phyloP scores from a whole-genome alignment of 2,888 invertebrate genomes.

The Augochlorella aurata region DNA sequence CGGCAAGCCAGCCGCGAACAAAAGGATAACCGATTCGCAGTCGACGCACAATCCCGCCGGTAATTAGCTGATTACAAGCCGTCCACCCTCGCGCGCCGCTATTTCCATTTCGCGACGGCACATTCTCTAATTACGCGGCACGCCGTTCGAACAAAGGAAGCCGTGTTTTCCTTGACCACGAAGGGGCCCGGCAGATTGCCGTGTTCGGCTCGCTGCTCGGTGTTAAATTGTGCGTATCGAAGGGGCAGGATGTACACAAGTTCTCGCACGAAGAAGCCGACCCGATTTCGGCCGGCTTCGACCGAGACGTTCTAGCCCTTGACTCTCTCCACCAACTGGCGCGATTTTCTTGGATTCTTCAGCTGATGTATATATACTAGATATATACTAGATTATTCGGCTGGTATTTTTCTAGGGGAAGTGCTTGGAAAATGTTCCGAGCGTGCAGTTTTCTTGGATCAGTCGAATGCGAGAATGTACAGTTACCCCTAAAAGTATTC shows the following conservation, averaged over 20 bases:
- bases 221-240: slow-evolving; percentile 33
- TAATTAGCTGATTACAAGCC: slow-evolving; percentile 62
- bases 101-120: slow-evolving; percentile 45
- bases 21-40: slow-evolving; percentile 32
- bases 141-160: slow-evolving; percentile 37
- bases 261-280: neutral
- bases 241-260: slow-evolving; percentile 8
- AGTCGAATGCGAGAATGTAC: no score
- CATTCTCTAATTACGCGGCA: slow-evolving; percentile 55
- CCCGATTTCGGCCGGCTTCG: neutral
- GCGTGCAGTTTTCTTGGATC: no score
- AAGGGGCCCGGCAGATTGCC: slow-evolving; percentile 28
- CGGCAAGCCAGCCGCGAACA: slow-evolving; percentile 22
- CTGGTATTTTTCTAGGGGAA: no score
- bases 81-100: slow-evolving; percentile 12
- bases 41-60: slow-evolving; percentile 26
- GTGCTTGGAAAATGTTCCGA: no score
- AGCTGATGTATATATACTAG: no score
- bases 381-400: no score
- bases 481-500: no score
- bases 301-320: neutral
- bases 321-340: no score
- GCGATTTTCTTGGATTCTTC: no score
- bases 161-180: slow-evolving; percentile 36
- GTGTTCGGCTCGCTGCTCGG: slow-evolving; percentile 10